Base-by-base conservation (phyloP, 2,113 vertebrate genomes). In the Telmatochromis sp. region DNA sequence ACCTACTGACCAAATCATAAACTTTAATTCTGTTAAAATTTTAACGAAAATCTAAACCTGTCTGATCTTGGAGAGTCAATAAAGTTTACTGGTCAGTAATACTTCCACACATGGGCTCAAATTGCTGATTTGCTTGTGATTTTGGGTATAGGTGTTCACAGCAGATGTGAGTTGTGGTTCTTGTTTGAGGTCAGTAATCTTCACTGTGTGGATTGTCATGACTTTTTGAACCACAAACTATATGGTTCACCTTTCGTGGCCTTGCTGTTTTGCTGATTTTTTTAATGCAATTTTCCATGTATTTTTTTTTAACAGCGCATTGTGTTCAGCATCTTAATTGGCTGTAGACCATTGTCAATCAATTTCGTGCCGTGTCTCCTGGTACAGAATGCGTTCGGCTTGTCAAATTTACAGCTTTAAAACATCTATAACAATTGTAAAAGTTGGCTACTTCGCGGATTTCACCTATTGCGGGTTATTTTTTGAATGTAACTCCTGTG, bases 41-140 rank as follows among this genome's bases (percentile, higher is more conserved):
- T 19, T 33, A 4, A 33, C 0, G 1, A 11, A 9, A 65, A 65
- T 5, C 33, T 33, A 33, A 63, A n/a, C 31, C 10, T 33, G 4
- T 35, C 60, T 37, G 5, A 65, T 35, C 33, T 65, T 65, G 9
- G 60, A 65, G 9, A 65, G 3, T n/a, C 4, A 19, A n/a, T n/a
- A 35, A 19, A 35, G 17, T 11, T n/a, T 63, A n/a, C 35, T 65
- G 33, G 11, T 65, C 19, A 65, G 60, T 21, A 65, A n/a, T 35
- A 19, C 19, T 65, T 35, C 5, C 8, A 68, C 5, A 68, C 19
- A 68, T 40, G 6, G 3, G 4, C 19, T 68, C 33, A 37, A 3
- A 37, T 37, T 68, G 17, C 10, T 21, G 33, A 68, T 21, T 21
- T 37, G 1, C 11, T 37, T 5, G 7, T 4, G 35, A 40, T 40